Base-by-base conservation (phyloP, 2,113 vertebrate species). In the Channa maculata region DNA sequence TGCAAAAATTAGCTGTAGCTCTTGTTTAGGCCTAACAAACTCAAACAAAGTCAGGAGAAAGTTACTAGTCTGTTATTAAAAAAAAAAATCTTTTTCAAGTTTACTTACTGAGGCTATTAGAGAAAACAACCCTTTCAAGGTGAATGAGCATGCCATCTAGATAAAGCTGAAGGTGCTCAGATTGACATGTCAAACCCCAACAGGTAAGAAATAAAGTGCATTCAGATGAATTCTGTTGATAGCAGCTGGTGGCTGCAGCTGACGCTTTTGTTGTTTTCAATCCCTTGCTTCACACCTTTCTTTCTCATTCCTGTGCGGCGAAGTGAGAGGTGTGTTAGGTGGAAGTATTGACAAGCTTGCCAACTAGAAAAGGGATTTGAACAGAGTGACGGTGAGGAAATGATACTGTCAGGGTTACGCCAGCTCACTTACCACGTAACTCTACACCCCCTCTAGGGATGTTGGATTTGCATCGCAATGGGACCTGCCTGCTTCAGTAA, bases 191-290 rank as follows among this genome's bases (percentile, higher is more conserved):
- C 48, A 62, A 77, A 74, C 74, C 85, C 81, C 74, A 76, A 72
- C 73, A 66, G 81, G 80, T 82, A 60, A 46, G 58, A 73, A 78
- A 83, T 83, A 46, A 82, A 83, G 77, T 71, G 79, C 85, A 85
- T 88, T 87, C 70, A 87, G 75, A 90, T 88, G 77, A 82, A 84
- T 89, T 80, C 70, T 79, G 75, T 65, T 68, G 75, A 66, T 66
- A 85, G 82, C 91, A 92, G 88, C 89, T 90, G 89, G 71, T 79
- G 86, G 69, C 83, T 81, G 76, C 86, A 90, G 89, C 87, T 83
- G 87, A 86, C 12, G 48, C 77, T 76, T 63, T 71, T 69, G 75
- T 85, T 88, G 79, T 88, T 85, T 66, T 79, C 68, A 38, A 11
- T 68, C 57, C 61, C 76, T 79, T 77, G 52, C 82, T 85, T 82